phyloP scores from a whole-genome alignment of 2,888 invertebrate species.

The Ephialtes manifestator region DNA sequence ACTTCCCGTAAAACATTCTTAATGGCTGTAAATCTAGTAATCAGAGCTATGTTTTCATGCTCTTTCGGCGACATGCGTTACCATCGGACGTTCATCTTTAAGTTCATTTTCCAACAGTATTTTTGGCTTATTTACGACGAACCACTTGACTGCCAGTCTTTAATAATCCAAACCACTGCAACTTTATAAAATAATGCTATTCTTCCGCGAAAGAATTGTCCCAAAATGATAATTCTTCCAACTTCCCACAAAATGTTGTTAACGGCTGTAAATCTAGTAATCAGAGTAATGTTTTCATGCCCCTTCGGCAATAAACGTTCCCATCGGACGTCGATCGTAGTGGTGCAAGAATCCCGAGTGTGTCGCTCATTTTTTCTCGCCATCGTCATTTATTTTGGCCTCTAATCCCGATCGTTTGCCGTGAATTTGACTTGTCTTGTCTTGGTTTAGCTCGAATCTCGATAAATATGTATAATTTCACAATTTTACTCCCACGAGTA shows the following conservation, averaged over 20 bases:
- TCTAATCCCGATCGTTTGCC: no score
- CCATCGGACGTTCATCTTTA: background rate
- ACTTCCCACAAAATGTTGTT: background rate
- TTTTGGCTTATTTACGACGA: no score
- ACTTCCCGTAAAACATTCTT: background rate
- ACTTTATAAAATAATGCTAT: background rate
- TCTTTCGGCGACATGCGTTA: background rate
- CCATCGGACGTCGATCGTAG: background rate
- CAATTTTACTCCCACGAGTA: no score
- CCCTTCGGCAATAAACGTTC: slow-evolving; percentile 3
- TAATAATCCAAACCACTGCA: background rate
- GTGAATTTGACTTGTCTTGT: no score
- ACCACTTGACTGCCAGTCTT: background rate
- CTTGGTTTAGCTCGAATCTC: no score
- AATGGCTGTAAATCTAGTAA: slow-evolving; percentile 3
- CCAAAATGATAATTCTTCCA: background rate
- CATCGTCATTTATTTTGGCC: no score
- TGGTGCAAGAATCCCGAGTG: no score
- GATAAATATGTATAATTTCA: no score
- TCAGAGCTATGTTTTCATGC: slow-evolving; percentile 1
- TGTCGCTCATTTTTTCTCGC: no score
- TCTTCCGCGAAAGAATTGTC: background rate
- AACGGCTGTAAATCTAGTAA: slow-evolving; percentile 3
- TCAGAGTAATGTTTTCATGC: slow-evolving; percentile 2
- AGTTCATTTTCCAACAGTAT: no score